A percentile compares a stretch with the other conserved stretches of the same genome.
phyloP scores from a whole-genome alignment of 2,888 invertebrate genomes.

The Parthenolecanium corni region DNA sequence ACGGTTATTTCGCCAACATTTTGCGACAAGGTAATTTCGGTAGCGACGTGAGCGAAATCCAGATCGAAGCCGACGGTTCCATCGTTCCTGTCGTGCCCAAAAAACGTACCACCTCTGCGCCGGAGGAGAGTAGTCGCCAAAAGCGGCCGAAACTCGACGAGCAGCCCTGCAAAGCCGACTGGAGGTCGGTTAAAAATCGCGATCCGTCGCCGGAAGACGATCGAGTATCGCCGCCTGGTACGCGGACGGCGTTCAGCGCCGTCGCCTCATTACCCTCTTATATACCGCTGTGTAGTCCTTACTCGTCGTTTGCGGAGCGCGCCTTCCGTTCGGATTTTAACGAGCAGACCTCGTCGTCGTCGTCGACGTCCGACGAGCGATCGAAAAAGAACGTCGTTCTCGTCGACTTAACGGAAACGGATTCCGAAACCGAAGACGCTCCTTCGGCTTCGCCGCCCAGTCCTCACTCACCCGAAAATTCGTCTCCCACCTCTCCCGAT shows the following conservation, averaged over 20 bases:
- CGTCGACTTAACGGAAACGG: slow-evolving; percentile 11
- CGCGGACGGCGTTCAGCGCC: no score
- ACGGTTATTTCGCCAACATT: slow-evolving; percentile 54
- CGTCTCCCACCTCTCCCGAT: background rate
- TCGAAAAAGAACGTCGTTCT: background rate
- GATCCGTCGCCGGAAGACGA: background rate
- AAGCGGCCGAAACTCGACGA: background rate
- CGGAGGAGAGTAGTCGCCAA: background rate
- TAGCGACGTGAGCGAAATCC: background rate
- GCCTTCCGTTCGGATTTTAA: no score
- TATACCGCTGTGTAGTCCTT: no score
- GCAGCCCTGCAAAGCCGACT: background rate
- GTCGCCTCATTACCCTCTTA: no score
- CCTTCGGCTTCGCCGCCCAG: background rate
- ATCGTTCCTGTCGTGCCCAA: slow-evolving; percentile 1
- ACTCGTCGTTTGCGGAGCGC: no score
- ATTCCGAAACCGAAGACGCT: slow-evolving; percentile 12
- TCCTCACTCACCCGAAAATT: background rate
- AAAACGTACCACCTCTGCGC: slow-evolving; percentile 11
- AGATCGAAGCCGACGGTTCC: slow-evolving; percentile 2
- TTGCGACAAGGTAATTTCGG: background rate
- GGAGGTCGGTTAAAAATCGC: background rate
- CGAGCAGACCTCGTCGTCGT: no score
- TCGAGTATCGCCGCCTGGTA: background rate
- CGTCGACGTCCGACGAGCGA: background rate